phyloP scores from a whole-genome alignment of 2,888 invertebrate species.

The Thera britannica region DNA sequence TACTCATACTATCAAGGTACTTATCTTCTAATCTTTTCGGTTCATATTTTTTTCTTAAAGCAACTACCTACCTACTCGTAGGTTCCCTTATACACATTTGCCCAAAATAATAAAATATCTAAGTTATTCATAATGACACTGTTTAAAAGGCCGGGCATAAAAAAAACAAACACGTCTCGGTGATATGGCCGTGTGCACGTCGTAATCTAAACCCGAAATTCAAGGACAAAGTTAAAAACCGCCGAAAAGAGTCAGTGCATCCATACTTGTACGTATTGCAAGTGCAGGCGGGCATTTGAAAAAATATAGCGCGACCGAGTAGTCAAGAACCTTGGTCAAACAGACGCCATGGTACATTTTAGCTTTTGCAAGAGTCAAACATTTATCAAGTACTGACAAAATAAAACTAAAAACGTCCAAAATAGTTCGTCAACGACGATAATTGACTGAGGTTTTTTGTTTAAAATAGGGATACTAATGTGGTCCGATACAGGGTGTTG shows the following conservation, averaged over 20 bases:
- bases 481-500: too few relatives aligned
- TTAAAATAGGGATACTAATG: too few relatives aligned
- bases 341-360: too few relatives aligned
- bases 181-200: constrained; percentile 53
- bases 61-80: too few relatives aligned
- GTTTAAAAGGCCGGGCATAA: constrained; percentile 28
- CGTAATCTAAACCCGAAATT: constrained; percentile 83
- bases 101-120: constrained; percentile 2
- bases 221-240: constrained; percentile 79
- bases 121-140: constrained; percentile 11
- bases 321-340: constrained; percentile 4
- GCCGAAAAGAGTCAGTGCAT: constrained; percentile 74
- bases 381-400: too few relatives aligned
- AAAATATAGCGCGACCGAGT: constrained; percentile 32
- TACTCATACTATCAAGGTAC: too few relatives aligned
- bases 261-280: constrained; percentile 68
- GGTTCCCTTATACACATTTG: background rate
- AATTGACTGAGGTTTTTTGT: too few relatives aligned
- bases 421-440: too few relatives aligned
- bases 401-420: too few relatives aligned
- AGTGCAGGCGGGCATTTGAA: constrained; percentile 65
- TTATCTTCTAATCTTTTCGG: too few relatives aligned
- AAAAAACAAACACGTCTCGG: constrained; percentile 48
- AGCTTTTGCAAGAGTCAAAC: too few relatives aligned
- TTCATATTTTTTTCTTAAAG: too few relatives aligned